Evolutionary conservation across 2,113 vertebrate genomes (phyloP).

Genomic region (Bettongia penicillata): DNA sequence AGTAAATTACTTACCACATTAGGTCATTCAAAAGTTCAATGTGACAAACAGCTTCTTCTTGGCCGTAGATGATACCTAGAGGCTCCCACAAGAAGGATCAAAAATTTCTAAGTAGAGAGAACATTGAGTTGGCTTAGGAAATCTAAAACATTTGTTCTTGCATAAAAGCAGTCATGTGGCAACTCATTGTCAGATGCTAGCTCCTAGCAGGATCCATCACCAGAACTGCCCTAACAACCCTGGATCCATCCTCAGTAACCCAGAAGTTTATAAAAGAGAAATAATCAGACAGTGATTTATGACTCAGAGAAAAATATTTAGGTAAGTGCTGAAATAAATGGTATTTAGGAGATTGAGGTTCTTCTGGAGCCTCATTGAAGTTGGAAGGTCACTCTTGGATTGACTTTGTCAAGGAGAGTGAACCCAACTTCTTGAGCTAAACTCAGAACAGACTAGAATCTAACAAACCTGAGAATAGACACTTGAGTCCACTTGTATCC

Average conservation of each 20-base stretch:
- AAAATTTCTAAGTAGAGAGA: slow-evolving; percentile 41
- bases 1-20: slow-evolving; percentile 16
- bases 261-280: neutral
- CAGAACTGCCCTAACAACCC: slow-evolving; percentile 13
- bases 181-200: slow-evolving; percentile 11
- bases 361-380: neutral
- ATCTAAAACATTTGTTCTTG: slow-evolving; percentile 28
- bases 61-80: neutral
- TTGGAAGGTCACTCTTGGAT: slow-evolving; percentile 5
- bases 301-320: neutral
- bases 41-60: slow-evolving; percentile 39
- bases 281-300: neutral
- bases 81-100: neutral
- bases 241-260: neutral
- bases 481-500: neutral
- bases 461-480: neutral
- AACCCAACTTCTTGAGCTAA: neutral
- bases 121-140: slow-evolving; percentile 25
- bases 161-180: neutral
- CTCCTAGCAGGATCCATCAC: slow-evolving; percentile 7
- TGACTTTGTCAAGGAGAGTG: neutral
- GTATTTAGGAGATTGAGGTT: slow-evolving; percentile 1
- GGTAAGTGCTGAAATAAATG: neutral
- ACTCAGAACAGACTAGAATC: neutral
- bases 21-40: slow-evolving; percentile 11